phyloP scores from a whole-genome alignment of 2,797 vertebrate genomes.

The Catharus ustulatus region DNA sequence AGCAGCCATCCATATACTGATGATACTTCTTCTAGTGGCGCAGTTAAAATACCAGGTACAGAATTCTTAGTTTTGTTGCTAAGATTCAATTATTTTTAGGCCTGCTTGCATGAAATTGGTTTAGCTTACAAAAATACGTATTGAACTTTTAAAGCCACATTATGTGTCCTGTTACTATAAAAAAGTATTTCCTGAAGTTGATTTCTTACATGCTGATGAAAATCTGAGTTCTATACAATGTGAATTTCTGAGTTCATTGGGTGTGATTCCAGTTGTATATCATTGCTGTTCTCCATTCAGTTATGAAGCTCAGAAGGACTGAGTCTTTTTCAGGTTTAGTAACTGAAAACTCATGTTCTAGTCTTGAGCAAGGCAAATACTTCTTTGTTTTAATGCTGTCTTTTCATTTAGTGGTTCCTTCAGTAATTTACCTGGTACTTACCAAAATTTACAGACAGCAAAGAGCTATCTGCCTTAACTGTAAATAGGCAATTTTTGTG shows the following conservation, averaged over 20 bases:
- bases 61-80: neutral
- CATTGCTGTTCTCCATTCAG: neutral
- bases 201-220: neutral
- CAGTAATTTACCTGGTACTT: neutral
- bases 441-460: neutral
- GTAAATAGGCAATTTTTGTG: neutral
- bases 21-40: constrained; percentile 96
- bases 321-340: neutral
- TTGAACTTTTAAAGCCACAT: neutral
- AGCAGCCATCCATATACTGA: constrained; percentile 98
- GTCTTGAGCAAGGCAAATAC: neutral
- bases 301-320: neutral
- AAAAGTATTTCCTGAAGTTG: neutral
- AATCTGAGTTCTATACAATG: accelerated
- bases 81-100: neutral
- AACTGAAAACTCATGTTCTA: neutral
- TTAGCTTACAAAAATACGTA: neutral
- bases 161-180: neutral
- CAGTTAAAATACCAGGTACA: constrained; percentile 96
- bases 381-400: neutral
- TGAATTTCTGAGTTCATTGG: neutral
- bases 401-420: neutral
- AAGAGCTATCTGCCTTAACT: neutral
- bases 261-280: neutral
- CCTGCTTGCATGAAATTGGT: neutral